A percentile compares a stretch with the other conserved stretches of the same genome.
Evolutionary conservation across 1,140 invertebrate genomes (phyloP).

Genomic region (Batillaria attramentaria): DNA sequence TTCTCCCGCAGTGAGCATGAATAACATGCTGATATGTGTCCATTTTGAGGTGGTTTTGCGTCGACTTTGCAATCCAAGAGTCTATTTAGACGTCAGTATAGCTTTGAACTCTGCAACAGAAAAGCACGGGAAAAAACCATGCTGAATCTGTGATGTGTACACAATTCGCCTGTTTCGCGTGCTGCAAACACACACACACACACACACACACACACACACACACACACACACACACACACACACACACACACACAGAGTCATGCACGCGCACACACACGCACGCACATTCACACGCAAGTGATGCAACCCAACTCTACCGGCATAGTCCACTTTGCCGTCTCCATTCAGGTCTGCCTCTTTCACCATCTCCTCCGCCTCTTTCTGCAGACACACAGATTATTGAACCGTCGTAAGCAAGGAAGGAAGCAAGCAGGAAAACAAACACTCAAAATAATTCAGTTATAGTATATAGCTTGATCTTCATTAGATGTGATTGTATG

Average conservation of each 20-base stretch:
- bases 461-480: too few species aligned
- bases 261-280: too few species aligned
- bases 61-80: neutral
- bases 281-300: slow-evolving; percentile 4
- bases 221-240: neutral
- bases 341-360: slow-evolving; percentile 98
- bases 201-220: neutral
- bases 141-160: neutral
- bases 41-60: neutral
- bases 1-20: neutral
- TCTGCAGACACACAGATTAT: slow-evolving; percentile 38
- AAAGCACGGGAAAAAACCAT: neutral
- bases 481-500: neutral
- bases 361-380: slow-evolving; percentile 99
- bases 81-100: slow-evolving; percentile 17
- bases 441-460: too few species aligned
- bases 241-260: neutral
- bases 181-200: neutral
- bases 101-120: slow-evolving; percentile 3
- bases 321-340: slow-evolving; percentile 99
- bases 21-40: neutral
- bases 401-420: neutral
- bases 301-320: slow-evolving; percentile 74
- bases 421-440: neutral
- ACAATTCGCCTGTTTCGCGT: neutral